Evolutionary conservation across 2,113 vertebrate species (phyloP).

Genomic region (Haliaeetus leucogaster): DNA sequence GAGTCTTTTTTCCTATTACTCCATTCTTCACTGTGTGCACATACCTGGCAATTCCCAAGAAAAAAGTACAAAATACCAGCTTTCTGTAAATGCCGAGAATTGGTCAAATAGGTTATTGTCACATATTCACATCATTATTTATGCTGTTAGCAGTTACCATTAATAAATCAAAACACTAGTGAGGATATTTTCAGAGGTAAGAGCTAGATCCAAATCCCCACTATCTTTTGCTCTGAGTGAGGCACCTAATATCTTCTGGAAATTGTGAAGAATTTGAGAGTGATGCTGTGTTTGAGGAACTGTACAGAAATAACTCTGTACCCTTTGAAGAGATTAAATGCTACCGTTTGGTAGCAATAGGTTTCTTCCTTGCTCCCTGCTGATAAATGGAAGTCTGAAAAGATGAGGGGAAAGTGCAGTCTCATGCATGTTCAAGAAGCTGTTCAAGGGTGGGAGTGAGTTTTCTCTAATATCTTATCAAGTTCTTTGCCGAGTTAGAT

Average conservation of each 20-base stretch:
- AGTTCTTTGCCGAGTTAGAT: background rate
- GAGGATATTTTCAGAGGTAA: background rate
- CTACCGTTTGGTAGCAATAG: background rate
- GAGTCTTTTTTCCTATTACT: background rate
- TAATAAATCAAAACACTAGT: background rate
- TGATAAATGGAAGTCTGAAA: background rate
- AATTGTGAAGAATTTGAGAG: background rate
- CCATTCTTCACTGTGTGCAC: background rate
- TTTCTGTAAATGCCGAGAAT: slow-evolving; percentile 18
- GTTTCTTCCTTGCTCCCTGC: background rate
- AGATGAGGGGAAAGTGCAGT: background rate
- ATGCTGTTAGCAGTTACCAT: background rate
- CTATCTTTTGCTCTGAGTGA: background rate
- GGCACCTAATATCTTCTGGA: background rate
- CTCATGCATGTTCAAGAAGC: background rate
- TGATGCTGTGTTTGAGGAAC: background rate
- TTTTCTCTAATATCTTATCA: background rate
- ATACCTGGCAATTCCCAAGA: slow-evolving; percentile 15
- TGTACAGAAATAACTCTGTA: background rate
- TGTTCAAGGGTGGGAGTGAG: background rate
- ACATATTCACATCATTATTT: background rate
- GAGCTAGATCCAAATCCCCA: background rate
- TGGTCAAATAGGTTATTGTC: background rate
- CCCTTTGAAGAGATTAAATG: background rate
- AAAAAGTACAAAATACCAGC: background rate